Evolutionary conservation across 2,888 invertebrate species (phyloP), one percentile per base, ranked within the genome.

Genomic region (Stramonita haemastoma): DNA sequence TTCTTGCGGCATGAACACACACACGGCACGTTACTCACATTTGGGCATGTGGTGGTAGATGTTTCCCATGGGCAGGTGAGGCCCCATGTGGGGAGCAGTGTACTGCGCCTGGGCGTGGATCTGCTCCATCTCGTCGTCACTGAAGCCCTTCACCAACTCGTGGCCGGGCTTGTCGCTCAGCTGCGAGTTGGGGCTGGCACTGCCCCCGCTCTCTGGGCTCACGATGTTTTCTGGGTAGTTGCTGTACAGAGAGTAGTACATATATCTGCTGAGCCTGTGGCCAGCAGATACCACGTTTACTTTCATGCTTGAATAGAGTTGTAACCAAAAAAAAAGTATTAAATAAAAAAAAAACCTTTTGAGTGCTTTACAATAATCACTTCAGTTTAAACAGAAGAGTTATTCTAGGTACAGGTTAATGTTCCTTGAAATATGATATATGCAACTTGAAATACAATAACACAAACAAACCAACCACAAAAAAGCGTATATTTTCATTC

Each of bases 91-190:
- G 79, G 96, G 93, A 11, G 91, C 90, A 56, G 93, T 93, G 90
- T 92, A 95, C 73, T 93, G 93, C 32, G 93, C 92, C 87, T 93
- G 93, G 5, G 94, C 94, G 90, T 94, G 94, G 87, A 95, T 95
- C 92, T 94, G 94, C 15, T 94, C 94, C 84, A 95, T 92, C 89
- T 95, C 95, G 94, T 99, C 99, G 96, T 99, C 98, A 0, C 98
- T 98, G 97, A 98, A 97, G 96, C 98, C 98, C 93, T 98, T 98
- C 94, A 98, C 98, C 1, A 98, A 98, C 96, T 98, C 98, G 93
- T 98, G 98, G 91, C 98, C 98, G 1, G 98, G 98, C 96, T 98
- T 98, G 93, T 98, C 98, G 91, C 98, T 98, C 96, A 98, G 97
- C 66, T 98, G 97, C 0, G 98, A 98, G n/a, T 98, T 98, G 91